Conservation (phyloP, 2,113 vertebrate genomes). For the Brachypteracias leptosomus region DNA sequence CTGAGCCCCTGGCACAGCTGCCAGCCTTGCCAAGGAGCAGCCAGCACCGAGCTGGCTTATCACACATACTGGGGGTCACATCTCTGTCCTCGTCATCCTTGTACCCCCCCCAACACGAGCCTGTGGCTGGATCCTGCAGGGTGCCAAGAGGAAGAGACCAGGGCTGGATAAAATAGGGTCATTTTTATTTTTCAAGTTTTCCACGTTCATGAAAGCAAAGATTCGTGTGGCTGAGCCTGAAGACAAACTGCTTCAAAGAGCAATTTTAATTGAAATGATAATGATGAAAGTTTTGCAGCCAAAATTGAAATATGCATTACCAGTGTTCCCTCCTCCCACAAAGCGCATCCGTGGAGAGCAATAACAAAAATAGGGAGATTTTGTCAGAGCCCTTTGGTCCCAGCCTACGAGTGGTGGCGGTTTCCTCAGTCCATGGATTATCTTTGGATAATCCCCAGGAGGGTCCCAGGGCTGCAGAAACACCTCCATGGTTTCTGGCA, state of each 20-base stretch:
- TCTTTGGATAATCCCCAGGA: background rate
- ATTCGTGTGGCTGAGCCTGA: background rate
- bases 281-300: constrained; percentile 14
- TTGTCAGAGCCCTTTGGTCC: background rate
- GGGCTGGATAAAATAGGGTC: background rate
- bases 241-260: constrained; percentile 67
- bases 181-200: constrained; percentile 29
- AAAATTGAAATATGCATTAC: background rate
- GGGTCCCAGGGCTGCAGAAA: background rate
- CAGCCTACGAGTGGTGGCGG: background rate
- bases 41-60: no score
- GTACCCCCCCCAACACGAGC: rapidly evolving
- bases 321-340: background rate
- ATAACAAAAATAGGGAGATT: background rate
- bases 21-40: background rate
- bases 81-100: background rate
- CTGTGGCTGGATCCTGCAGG: background rate
- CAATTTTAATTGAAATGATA: constrained; percentile 71
- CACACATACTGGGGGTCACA: rapidly evolving
- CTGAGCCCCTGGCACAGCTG: background rate
- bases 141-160: background rate
- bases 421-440: background rate
- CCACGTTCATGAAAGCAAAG: background rate
- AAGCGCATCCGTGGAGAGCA: background rate
- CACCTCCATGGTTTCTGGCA: background rate